Conservation (phyloP, 2,888 invertebrate species). For the Drosophila anomalipes region DNA sequence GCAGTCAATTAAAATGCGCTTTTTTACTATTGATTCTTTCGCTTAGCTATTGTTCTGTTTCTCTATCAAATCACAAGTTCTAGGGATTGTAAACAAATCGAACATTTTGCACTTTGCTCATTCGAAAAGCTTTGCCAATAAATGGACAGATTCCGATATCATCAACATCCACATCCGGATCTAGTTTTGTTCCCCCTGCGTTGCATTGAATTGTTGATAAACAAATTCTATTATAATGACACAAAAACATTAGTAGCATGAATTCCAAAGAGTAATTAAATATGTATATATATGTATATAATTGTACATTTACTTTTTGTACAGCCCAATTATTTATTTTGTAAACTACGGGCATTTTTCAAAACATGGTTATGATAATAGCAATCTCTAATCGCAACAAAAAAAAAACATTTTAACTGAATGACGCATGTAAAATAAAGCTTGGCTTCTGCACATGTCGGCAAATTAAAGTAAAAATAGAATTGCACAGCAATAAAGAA, state of each 20-base stretch:
- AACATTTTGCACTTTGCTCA: constrained; percentile 47
- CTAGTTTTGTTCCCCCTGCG: constrained; percentile 32
- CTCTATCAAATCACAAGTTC: constrained; percentile 49
- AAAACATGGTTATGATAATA: background rate
- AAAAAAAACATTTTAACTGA: constrained; percentile 2
- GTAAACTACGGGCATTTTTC: background rate
- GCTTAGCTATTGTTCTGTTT: constrained; percentile 19
- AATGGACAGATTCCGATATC: constrained; percentile 15
- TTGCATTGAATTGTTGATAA: constrained; percentile 20
- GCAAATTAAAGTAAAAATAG: constrained; percentile 7
- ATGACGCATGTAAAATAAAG: constrained; percentile 27
- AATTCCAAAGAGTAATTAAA: constrained; percentile 14
- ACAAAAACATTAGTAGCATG: background rate
- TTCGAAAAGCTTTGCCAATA: constrained; percentile 56
- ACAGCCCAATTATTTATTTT: background rate
- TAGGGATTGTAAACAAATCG: constrained; percentile 41
- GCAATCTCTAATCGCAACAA: constrained; percentile 2
- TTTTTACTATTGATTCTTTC: constrained; percentile 2
- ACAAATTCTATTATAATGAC: constrained; percentile 28
- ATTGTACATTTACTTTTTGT: background rate
- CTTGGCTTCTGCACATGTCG: constrained; percentile 19
- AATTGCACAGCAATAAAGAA: constrained; percentile 25
- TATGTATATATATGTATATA: background rate
- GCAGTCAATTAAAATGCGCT: background rate
- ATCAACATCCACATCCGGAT: constrained; percentile 48